Conservation (phyloP, 2,888 invertebrate species). For the Drosophila anomelani region DNA sequence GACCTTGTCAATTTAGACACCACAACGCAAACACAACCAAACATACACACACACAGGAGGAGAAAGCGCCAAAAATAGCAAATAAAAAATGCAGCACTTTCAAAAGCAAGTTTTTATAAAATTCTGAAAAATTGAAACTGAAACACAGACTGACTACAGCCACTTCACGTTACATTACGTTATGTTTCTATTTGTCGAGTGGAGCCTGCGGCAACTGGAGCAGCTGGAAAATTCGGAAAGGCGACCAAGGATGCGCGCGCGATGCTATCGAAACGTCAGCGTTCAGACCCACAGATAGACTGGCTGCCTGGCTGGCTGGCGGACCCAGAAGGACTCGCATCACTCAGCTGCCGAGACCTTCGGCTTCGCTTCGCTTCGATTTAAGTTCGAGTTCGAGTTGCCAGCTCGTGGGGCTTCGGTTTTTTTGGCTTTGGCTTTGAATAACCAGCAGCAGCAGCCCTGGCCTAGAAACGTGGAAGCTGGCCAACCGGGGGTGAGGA, state of each 20-base stretch:
- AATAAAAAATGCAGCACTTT: slow-evolving; percentile 45
- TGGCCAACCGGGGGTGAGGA: background rate
- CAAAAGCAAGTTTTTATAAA: slow-evolving; percentile 14
- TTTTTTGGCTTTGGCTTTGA: slow-evolving; percentile 50
- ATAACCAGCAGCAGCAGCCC: slow-evolving; percentile 50
- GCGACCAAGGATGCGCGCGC: slow-evolving; percentile 35
- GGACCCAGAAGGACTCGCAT: slow-evolving; percentile 25
- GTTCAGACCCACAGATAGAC: slow-evolving; percentile 73
- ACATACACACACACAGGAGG: slow-evolving; percentile 11
- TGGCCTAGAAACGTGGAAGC: slow-evolving; percentile 71
- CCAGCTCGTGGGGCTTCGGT: slow-evolving; percentile 43
- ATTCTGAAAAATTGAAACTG: background rate
- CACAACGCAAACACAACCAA: slow-evolving; percentile 20
- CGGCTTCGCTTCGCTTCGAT: slow-evolving; percentile 46
- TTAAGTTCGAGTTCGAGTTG: slow-evolving; percentile 38
- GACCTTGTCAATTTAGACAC: slow-evolving; percentile 45
- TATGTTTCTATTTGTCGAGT: slow-evolving; percentile 34
- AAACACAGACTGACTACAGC: background rate
- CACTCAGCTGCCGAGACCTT: slow-evolving; percentile 43
- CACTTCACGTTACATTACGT: slow-evolving; percentile 36
- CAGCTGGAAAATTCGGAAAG: slow-evolving; percentile 18
- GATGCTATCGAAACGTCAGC: slow-evolving; percentile 53
- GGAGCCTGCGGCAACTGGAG: slow-evolving; percentile 23
- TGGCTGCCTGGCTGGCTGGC: slow-evolving; percentile 43
- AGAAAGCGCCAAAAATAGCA: slow-evolving; percentile 53